Percentiles rank a stretch among this genome's conserved stretches.
phyloP scores from a whole-genome alignment of 2,888 invertebrate genomes.

The Merodon equestris region DNA sequence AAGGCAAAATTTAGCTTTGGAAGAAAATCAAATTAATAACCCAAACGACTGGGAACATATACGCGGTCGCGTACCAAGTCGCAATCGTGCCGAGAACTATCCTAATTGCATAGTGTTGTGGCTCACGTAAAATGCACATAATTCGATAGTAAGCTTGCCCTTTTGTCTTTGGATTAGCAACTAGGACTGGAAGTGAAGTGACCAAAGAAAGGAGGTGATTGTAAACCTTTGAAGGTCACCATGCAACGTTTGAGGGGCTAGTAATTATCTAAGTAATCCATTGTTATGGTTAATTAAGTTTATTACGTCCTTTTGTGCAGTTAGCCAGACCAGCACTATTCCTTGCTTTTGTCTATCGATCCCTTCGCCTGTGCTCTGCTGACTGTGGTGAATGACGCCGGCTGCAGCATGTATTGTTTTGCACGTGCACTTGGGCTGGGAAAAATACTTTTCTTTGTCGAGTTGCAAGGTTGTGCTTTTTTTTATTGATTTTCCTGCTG shows the following conservation, averaged over 20 bases:
- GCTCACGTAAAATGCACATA: conserved; percentile 3
- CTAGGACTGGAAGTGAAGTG: conserved; percentile 17
- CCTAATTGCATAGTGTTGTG: conserved; percentile 18
- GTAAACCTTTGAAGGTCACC: conserved; percentile 2
- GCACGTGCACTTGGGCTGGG: too few relatives aligned
- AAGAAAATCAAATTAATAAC: too few relatives aligned
- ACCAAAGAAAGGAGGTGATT: conserved; percentile 50
- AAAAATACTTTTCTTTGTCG: too few relatives aligned
- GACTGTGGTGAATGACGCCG: too few relatives aligned
- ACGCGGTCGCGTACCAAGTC: too few relatives aligned
- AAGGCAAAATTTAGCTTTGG: conserved; percentile 35
- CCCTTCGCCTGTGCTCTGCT: background rate
- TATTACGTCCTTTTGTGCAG: conserved; percentile 47
- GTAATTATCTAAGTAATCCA: conserved; percentile 39
- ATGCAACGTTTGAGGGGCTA: background rate
- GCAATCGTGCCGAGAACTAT: too few relatives aligned
- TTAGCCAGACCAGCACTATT: conserved; percentile 46
- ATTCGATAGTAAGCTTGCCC: conserved; percentile 43
- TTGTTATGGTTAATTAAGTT: conserved; percentile 64
- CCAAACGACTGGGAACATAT: too few relatives aligned
- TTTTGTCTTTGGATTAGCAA: conserved; percentile 19
- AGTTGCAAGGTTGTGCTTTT: too few relatives aligned
- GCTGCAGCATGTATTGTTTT: too few relatives aligned
- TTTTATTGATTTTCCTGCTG: too few relatives aligned
- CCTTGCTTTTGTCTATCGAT: conserved; percentile 48